Percentiles rank a stretch among this genome's conserved stretches.
Conservation (phyloP, 2,888 invertebrate species). For the Mechanitis mazaeus region DNA sequence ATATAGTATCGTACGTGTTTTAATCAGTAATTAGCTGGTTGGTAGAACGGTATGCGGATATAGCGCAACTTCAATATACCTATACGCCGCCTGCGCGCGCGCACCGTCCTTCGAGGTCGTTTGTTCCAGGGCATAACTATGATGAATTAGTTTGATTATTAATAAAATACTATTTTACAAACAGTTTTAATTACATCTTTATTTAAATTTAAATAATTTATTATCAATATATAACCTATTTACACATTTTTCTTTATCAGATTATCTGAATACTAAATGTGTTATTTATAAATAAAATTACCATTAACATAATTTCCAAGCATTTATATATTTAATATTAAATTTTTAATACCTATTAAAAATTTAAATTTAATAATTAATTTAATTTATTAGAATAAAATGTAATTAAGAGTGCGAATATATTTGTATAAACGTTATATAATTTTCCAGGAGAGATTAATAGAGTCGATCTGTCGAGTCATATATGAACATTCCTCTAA, state of each 20-base stretch:
- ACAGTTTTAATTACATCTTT: too few relatives aligned
- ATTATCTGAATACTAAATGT: background rate
- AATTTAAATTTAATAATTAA: constrained; percentile 5
- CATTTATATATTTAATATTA: background rate
- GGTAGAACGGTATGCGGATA: constrained; percentile 63
- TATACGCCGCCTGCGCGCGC: constrained; percentile 30
- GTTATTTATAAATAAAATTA: constrained; percentile 4
- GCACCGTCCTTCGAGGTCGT: constrained; percentile 66
- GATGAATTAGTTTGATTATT: constrained; percentile 2
- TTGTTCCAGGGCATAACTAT: constrained; percentile 42
- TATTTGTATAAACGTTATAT: constrained; percentile 9
- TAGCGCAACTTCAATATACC: constrained; percentile 49
- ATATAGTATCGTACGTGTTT: constrained; percentile 17
- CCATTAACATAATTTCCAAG: constrained; percentile 1
- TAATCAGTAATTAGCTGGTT: constrained; percentile 35
- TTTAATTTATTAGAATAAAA: constrained; percentile 11
- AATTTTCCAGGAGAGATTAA: constrained; percentile 9
- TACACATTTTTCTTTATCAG: too few relatives aligned
- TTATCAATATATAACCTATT: too few relatives aligned
- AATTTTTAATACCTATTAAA: background rate
- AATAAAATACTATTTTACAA: background rate
- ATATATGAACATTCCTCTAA: constrained; percentile 13
- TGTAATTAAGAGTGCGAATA: constrained; percentile 12
- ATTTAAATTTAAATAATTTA: too few relatives aligned
- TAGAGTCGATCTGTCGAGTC: constrained; percentile 1